Evolutionary conservation across 2,888 invertebrate species (phyloP), one percentile per base, ranked within the genome.

Genomic region (Catonia carolina): DNA sequence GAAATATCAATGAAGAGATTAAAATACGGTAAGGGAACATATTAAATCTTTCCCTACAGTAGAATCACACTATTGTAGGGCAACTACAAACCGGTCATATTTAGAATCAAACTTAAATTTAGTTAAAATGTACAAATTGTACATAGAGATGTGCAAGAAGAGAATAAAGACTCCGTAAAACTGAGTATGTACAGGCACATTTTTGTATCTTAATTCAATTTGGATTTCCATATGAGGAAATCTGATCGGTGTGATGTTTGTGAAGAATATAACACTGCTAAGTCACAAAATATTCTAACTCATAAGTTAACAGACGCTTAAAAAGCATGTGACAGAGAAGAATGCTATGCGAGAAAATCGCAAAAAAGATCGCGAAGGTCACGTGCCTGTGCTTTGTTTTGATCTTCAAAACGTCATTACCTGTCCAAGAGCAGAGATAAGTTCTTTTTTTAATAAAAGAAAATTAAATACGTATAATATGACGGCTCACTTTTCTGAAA

Each of bases 401-500:
- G 49, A 49, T 31, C 18, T 49, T 14, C 4, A 49, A 33, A 49
- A 49, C 33, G 49, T 49, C 3, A 49, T 49, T 49, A 8, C 49
- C 6, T 49, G 49, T 17, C 49, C 49, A 31, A 27, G 31, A 7
- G 49, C 49, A 14, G 31, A 49, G 8, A 23, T 49, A 23, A 49
- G 49, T 49, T 31, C 27, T 4, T 54, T 54, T 33, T 53, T 54
- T n/a, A 45, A 54, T 35, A 45, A 47, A 17, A n/a, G 45, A 14
- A 54, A 45, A 54, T 27, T 54, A 8, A 54, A 45, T n/a, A 54
- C 45, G 4, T 54, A 54, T 20, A 54, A 54, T 14, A 6, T 54
- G 4, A 54, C 54, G 15, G 54, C 54, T 2, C 45, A 54, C 20
- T 54, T 54, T 45, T 47, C 54, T 45, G 12, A 18, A 12, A 54